Evolutionary conservation across 2,888 invertebrate species (phyloP).

Genomic region (Agrochola lychnidis): DNA sequence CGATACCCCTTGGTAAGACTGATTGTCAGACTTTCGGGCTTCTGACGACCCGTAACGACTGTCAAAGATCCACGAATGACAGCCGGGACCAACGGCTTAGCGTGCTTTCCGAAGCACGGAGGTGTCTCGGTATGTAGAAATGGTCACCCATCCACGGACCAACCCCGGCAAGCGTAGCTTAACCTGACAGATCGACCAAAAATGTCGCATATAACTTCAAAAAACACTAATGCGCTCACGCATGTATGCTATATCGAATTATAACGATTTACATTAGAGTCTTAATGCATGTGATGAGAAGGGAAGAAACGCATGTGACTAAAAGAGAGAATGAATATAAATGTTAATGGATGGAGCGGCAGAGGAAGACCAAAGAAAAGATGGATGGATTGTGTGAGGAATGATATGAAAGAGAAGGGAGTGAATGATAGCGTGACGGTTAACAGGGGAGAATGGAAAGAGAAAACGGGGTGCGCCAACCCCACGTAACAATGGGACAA

Average conservation of each 20-base stretch:
- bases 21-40: no score
- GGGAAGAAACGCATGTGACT: neutral
- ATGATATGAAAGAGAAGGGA: neutral
- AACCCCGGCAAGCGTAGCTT: no score
- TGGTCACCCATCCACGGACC: no score
- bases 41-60: no score
- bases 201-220: neutral
- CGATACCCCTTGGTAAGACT: no score
- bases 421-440: neutral
- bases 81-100: no score
- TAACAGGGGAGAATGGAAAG: neutral
- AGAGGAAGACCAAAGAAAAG: neutral
- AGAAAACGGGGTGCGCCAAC: neutral
- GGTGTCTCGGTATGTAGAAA: no score
- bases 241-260: neutral
- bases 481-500: neutral
- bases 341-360: neutral
- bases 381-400: neutral
- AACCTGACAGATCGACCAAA: no score
- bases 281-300: neutral
- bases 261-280: neutral
- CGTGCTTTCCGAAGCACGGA: no score
- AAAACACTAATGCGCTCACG: neutral
- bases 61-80: no score
- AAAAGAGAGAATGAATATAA: neutral